Conservation (phyloP, 1,140 invertebrate species). For the Drosophila lini region DNA sequence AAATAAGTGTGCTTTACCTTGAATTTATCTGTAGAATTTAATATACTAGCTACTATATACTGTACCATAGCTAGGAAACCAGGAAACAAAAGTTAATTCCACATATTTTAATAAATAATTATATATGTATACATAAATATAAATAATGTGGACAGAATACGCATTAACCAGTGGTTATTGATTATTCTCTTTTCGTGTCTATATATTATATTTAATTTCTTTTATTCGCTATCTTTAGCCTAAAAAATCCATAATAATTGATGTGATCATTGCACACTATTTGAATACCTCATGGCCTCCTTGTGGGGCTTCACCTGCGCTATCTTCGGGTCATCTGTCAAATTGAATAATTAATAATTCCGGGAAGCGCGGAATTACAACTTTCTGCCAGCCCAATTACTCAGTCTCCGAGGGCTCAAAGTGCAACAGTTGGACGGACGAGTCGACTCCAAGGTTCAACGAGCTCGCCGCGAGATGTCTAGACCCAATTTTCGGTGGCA, state of each 20-base stretch:
- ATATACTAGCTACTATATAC: neutral
- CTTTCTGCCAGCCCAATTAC: constrained; percentile 4
- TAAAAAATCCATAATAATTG: constrained; percentile 10
- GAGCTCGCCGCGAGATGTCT: constrained; percentile 22
- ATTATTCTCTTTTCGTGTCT: neutral
- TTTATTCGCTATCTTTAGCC: constrained; percentile 19
- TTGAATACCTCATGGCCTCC: constrained; percentile 10
- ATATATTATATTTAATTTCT: constrained; percentile 4
- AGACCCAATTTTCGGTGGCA: constrained; percentile 8
- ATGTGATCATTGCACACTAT: constrained; percentile 5
- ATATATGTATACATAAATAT: neutral
- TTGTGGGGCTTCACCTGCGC: constrained; percentile 12
- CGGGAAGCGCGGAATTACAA: constrained; percentile 26
- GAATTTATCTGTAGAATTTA: neutral
- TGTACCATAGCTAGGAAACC: neutral
- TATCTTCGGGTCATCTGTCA: constrained; percentile 20
- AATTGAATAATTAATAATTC: constrained; percentile 24
- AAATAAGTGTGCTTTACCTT: neutral
- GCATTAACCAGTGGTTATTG: neutral
- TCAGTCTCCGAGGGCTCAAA: constrained; percentile 16
- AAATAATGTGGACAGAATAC: constrained; percentile 16
- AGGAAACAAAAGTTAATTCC: neutral
- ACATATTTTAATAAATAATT: too few species aligned
- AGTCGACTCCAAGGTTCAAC: constrained; percentile 29
- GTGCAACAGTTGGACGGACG: constrained; percentile 8